Percentiles rank a stretch among this genome's conserved stretches.
phyloP scores from a whole-genome alignment of 53 echinoderm and acorn worm genomes.

The Pentamera pediparva region DNA sequence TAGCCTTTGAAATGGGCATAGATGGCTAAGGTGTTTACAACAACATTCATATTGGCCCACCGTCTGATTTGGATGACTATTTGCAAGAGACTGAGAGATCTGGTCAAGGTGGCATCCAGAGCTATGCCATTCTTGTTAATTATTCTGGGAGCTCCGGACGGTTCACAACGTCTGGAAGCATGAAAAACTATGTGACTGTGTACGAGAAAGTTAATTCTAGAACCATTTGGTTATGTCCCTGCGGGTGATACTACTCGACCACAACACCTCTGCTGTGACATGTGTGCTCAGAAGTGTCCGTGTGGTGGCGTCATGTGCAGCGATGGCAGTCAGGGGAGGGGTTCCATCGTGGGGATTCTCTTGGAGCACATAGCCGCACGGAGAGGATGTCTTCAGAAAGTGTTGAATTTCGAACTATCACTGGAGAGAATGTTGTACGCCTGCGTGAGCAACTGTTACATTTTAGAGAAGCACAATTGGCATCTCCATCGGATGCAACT shows the following conservation, averaged over 20 bases:
- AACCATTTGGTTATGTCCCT: not conserved
- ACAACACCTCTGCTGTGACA: constrained; percentile 33
- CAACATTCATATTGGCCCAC: constrained; percentile 32
- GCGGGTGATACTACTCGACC: not conserved
- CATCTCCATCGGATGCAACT: not conserved
- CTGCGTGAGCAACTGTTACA: not conserved
- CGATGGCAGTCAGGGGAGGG: not conserved
- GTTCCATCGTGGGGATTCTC: not conserved
- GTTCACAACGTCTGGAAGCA: not conserved
- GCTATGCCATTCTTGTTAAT: constrained; percentile 25
- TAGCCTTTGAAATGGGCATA: constrained; percentile 49
- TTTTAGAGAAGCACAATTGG: not conserved
- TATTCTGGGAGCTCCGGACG: constrained; percentile 11
- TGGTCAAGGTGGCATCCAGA: constrained; percentile 26
- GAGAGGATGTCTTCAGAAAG: no score
- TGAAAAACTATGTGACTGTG: constrained; percentile 24
- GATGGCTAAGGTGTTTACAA: constrained; percentile 35
- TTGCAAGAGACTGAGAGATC: constrained; percentile 33
- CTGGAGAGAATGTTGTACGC: not conserved
- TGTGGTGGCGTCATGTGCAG: not conserved
- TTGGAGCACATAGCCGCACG: not conserved
- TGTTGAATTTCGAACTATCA: no score
- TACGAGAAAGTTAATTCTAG: constrained; percentile 11
- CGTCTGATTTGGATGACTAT: constrained; percentile 32
- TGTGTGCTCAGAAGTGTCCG: constrained; percentile 23